Base-by-base conservation (phyloP, 2,797 vertebrate genomes). In the Betta splendens region DNA sequence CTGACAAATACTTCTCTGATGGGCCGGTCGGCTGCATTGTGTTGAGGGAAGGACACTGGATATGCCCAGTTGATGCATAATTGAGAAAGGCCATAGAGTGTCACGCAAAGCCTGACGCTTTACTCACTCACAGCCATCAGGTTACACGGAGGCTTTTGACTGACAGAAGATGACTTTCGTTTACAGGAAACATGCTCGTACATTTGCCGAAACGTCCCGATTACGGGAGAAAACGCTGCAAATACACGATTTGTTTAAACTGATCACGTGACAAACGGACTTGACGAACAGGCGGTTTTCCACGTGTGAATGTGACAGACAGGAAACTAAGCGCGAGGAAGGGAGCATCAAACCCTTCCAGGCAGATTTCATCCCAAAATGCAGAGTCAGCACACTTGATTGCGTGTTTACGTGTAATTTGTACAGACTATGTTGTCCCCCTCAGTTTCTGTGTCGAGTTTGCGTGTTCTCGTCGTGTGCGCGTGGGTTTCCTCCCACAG, bases 31-130 rank as follows among this genome's bases (percentile, higher is more conserved):
- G 42, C 49, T 52, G 55, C 55, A 71, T 47, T 43, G 57, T 38
- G 68, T 37, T 74, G 54, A 84, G 65, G 70, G 77, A 84, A 64
- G 72, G 81, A 84, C 70, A 87, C 71, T 16, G 53, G 85, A 91
- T 84, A 83, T 64, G 53, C 59, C 26, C 44, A 4, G 66, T 80
- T 77, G 77, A 88, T 92, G 88, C 74, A 92, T 92, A 84, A 92
- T 92, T 92, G 77, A 93, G 66, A 68, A 55, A 62, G 82, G 71
- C 64, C 77, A 64, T 69, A 46, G 65, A 62, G 79, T 79, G 85
- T 85, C 88, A 81, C 57, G 21, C 72, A 75, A 35, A 64, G 56
- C 67, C 74, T 63, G 67, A 46, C 65, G 74, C 67, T 64, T 61
- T 64, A 70, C 63, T 82, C 50, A 58, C 69, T 63, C 55, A 65